These are phyloP conservation scores for Scaeva pyrastri DNA, from an alignment of 2,888 invertebrate species.

Conservation along the genomic window DNA sequence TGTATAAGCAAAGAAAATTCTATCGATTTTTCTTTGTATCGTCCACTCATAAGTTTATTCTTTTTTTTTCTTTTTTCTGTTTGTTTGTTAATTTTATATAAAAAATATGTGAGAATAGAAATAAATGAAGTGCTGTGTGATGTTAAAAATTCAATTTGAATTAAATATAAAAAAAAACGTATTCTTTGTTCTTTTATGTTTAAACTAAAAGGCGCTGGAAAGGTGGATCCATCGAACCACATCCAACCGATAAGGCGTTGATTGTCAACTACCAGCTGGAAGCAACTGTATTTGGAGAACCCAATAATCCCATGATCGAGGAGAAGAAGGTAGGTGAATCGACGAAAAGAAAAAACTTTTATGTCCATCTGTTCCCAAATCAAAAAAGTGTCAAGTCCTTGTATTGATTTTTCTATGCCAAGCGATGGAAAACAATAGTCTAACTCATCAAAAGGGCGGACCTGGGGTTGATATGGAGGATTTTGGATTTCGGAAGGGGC, in stretches of 20 bases:
- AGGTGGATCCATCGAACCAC: constrained; percentile 93
- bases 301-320: constrained; percentile 91
- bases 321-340: constrained; percentile 88
- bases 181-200: constrained; percentile 68
- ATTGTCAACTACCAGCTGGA: constrained; percentile 94
- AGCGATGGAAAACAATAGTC: constrained; percentile 41
- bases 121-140: constrained; percentile 58
- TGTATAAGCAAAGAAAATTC: constrained; percentile 49
- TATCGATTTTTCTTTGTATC: constrained; percentile 67
- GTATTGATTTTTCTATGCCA: constrained; percentile 68
- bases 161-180: constrained; percentile 33
- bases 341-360: not conserved
- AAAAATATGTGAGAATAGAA: constrained; percentile 11
- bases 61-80: constrained; percentile 2
- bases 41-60: not conserved
- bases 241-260: constrained; percentile 93
- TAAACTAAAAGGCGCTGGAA: constrained; percentile 86
- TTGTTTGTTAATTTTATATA: constrained; percentile 42
- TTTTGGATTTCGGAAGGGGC: not conserved
- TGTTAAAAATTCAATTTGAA: constrained; percentile 45
- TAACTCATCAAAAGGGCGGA: constrained; percentile 42
- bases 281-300: constrained; percentile 92
- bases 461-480: constrained; percentile 15
- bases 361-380: constrained; percentile 32
- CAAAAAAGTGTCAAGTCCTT: constrained; percentile 9